Evolutionary conservation across 2,113 vertebrate species (phyloP).

Genomic region (Alethe castanea): DNA sequence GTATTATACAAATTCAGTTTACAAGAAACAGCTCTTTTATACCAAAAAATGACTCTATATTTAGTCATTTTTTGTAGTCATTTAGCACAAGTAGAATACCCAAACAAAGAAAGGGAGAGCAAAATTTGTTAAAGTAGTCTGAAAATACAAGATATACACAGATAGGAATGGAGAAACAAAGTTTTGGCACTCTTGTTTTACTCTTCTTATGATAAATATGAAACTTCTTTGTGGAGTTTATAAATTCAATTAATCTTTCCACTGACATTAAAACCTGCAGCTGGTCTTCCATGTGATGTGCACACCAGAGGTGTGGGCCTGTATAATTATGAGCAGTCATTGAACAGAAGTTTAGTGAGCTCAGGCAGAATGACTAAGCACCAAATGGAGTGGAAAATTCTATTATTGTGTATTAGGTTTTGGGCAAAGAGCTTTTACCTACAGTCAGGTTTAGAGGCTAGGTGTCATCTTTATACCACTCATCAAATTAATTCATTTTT

Average conservation of each 20-base stretch:
- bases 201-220: background rate
- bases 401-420: background rate
- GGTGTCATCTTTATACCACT: background rate
- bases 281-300: background rate
- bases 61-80: background rate
- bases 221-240: background rate
- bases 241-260: background rate
- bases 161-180: background rate
- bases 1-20: background rate
- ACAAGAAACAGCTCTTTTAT: background rate
- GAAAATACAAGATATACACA: background rate
- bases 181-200: background rate
- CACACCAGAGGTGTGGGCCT: background rate
- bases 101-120: background rate
- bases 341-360: background rate
- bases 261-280: background rate
- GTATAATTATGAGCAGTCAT: background rate
- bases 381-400: conserved; percentile 35
- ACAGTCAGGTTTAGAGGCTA: background rate
- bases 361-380: background rate
- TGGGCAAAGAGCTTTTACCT: background rate
- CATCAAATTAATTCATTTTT: background rate
- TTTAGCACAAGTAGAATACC: background rate
- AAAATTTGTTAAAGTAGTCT: background rate
- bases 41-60: background rate